Evolutionary conservation across 2,888 invertebrate species (phyloP).

Genomic region (Arctia plantaginis): DNA sequence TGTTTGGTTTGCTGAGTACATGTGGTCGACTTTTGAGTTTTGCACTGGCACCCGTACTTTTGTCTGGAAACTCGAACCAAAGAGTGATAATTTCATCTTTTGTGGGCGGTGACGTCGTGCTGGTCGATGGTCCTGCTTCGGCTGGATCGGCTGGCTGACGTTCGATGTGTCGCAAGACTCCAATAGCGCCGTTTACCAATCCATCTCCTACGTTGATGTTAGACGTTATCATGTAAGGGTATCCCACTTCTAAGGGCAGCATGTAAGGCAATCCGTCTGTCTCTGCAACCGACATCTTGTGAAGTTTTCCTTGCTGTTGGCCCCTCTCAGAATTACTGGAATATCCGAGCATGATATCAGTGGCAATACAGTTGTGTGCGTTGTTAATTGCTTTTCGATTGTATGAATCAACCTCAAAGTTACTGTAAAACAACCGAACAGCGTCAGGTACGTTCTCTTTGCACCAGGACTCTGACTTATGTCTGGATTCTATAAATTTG

Average conservation of each 20-base stretch:
- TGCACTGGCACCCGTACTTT: too few species aligned
- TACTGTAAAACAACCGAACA: conserved; percentile 46
- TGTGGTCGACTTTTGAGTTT: too few species aligned
- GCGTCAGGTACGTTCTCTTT: conserved; percentile 39
- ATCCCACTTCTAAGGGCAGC: conserved; percentile 40
- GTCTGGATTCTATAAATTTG: conserved; percentile 51
- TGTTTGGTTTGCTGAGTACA: too few species aligned
- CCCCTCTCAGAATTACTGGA: conserved; percentile 7
- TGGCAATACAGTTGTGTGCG: conserved; percentile 42
- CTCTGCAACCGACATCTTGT: conserved; percentile 44
- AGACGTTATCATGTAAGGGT: conserved; percentile 41
- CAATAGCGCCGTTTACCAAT: too few species aligned
- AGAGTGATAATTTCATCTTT: too few species aligned
- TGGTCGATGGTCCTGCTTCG: too few species aligned
- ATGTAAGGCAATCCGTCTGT: conserved; percentile 43
- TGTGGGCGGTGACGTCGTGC: too few species aligned
- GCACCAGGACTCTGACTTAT: conserved; percentile 46
- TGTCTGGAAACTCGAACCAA: too few species aligned
- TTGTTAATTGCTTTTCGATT: conserved; percentile 44
- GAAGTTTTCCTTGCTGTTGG: conserved; percentile 26
- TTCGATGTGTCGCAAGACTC: too few species aligned
- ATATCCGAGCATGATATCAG: conserved; percentile 38
- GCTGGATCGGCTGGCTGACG: too few species aligned
- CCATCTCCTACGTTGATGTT: too few species aligned
- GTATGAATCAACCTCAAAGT: conserved; percentile 53